A percentile compares a stretch with the other conserved stretches of the same genome.
phyloP scores from a whole-genome alignment of 2,797 vertebrate species.

The Eremophila alpestris region DNA sequence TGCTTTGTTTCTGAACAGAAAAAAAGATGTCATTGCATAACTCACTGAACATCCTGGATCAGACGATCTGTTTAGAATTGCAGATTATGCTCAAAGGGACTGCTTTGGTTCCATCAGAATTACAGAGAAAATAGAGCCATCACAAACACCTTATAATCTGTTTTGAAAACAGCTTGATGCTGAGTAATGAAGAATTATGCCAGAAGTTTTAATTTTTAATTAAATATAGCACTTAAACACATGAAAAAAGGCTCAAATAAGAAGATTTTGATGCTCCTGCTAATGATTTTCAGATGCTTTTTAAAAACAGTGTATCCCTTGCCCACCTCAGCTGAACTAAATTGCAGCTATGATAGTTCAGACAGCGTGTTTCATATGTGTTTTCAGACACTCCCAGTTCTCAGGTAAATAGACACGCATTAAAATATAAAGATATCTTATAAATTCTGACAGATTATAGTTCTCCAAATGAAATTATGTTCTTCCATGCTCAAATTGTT shows the following conservation, averaged over 20 bases:
- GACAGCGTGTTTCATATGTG: rapidly evolving
- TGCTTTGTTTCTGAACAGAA: conserved; percentile 11
- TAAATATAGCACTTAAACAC: background rate
- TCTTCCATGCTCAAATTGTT: background rate
- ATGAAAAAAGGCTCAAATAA: background rate
- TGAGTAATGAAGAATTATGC: background rate
- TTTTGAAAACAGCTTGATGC: background rate
- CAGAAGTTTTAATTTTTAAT: background rate
- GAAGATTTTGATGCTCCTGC: background rate
- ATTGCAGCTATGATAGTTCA: background rate
- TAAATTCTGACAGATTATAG: background rate
- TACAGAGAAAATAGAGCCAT: background rate
- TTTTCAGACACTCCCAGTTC: background rate
- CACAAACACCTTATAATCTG: background rate
- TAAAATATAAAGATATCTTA: background rate
- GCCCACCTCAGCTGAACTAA: background rate
- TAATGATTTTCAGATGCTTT: background rate
- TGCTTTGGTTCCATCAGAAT: conserved; percentile 33
- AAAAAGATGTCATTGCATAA: conserved; percentile 16
- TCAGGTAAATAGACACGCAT: background rate
- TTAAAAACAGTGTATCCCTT: background rate
- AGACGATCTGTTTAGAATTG: conserved; percentile 51
- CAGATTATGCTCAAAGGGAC: conserved; percentile 36
- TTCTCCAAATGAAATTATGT: background rate
- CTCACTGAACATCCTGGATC: conserved; percentile 21